phyloP scores from a whole-genome alignment of 2,888 invertebrate genomes.

The Lottia gigantea region DNA sequence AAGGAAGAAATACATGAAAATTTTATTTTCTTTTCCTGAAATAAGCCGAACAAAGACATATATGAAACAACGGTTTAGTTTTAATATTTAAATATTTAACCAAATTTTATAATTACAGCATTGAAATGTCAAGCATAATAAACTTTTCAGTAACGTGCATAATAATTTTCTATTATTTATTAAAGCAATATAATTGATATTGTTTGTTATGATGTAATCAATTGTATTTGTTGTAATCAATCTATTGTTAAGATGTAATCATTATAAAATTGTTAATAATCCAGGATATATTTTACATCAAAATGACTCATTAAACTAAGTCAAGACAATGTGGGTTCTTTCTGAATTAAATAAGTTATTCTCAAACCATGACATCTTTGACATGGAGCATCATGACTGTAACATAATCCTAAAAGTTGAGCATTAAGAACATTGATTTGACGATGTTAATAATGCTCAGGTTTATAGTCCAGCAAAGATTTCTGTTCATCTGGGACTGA shows the following conservation, averaged over 20 bases:
- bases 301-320: not conserved
- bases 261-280: constrained; percentile 1
- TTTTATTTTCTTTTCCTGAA: too few relatives aligned
- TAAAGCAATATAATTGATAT: not conserved
- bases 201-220: not conserved
- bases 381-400: too few relatives aligned
- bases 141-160: not conserved
- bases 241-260: not conserved
- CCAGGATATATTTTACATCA: constrained; percentile 4
- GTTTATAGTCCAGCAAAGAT: too few relatives aligned
- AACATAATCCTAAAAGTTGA: too few relatives aligned
- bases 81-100: not conserved
- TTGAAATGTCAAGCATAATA: not conserved
- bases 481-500: too few relatives aligned
- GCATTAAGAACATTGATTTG: too few relatives aligned
- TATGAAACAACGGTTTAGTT: not conserved
- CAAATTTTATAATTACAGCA: not conserved
- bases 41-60: not conserved
- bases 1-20: too few relatives aligned
- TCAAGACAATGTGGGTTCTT: not conserved
- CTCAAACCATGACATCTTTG: too few relatives aligned
- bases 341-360: too few relatives aligned
- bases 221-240: not conserved
- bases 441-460: too few relatives aligned
- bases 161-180: not conserved